Conservation (phyloP, 2,797 vertebrate species). For the Choloepus didactylus region DNA sequence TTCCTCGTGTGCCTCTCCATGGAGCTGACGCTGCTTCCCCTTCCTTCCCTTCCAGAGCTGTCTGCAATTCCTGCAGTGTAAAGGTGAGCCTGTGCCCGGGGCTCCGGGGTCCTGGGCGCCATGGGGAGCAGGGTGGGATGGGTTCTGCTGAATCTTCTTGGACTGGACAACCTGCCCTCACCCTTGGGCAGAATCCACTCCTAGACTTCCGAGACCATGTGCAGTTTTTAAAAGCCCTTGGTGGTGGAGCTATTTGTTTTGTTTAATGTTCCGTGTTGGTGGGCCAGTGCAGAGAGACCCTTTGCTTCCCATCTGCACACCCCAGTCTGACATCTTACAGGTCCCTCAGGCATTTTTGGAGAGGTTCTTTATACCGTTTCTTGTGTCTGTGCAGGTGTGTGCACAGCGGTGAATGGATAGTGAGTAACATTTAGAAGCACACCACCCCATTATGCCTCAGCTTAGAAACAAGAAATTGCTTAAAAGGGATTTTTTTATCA, state of each 20-base stretch:
- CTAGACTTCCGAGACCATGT: neutral
- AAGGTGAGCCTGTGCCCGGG: constrained; percentile 91
- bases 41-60: constrained; percentile 89
- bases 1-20: neutral
- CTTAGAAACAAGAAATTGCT: neutral
- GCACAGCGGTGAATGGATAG: neutral
- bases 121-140: neutral
- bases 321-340: neutral
- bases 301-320: neutral
- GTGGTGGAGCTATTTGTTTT: no score
- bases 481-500: neutral
- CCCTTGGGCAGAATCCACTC: neutral
- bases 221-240: neutral
- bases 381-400: neutral
- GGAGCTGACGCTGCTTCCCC: neutral
- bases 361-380: neutral
- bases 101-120: neutral
- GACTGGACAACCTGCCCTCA: neutral
- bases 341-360: neutral
- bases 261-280: neutral
- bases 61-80: constrained; percentile 94
- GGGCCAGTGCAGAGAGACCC: neutral
- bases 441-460: neutral
- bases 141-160: neutral
- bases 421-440: neutral